These are phyloP conservation scores for Agelaius phoeniceus DNA, from an alignment of 2,113 vertebrate genomes.

Conservation along the genomic window DNA sequence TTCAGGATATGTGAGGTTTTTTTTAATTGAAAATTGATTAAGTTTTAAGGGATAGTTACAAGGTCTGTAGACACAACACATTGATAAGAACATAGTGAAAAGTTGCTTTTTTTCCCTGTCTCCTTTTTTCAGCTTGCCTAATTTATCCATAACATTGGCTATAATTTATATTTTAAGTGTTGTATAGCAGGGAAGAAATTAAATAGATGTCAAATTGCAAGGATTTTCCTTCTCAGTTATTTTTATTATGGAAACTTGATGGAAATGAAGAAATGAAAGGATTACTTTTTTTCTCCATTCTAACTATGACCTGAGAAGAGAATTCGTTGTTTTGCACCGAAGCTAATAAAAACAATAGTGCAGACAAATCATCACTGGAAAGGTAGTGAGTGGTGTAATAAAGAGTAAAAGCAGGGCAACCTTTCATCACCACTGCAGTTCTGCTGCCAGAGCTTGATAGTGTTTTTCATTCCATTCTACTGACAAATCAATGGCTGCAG, in stretches of 20 bases:
- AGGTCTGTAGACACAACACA: background rate
- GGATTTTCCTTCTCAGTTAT: background rate
- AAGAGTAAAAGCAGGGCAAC: slow-evolving; percentile 8
- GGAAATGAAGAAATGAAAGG: background rate
- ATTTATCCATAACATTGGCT: background rate
- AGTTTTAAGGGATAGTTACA: background rate
- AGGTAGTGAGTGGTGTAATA: background rate
- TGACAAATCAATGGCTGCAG: slow-evolving; percentile 14
- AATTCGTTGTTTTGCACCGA: background rate
- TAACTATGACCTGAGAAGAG: background rate
- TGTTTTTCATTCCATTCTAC: slow-evolving; percentile 32
- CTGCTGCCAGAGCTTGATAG: background rate
- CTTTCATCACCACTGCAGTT: slow-evolving; percentile 4
- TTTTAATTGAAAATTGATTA: background rate
- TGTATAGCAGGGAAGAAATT: background rate
- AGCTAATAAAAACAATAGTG: background rate
- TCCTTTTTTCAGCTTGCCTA: background rate
- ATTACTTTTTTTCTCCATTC: background rate
- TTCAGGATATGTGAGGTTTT: background rate
- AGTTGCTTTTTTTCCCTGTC: background rate
- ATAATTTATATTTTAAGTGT: background rate
- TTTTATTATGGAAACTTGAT: slow-evolving; percentile 4
- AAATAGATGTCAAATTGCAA: background rate
- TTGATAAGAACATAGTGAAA: background rate
- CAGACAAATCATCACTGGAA: slow-evolving; percentile 2